These are phyloP conservation scores for Tigriopus japonicus DNA, from an alignment of 1,140 invertebrate genomes.

Conservation along the genomic window DNA sequence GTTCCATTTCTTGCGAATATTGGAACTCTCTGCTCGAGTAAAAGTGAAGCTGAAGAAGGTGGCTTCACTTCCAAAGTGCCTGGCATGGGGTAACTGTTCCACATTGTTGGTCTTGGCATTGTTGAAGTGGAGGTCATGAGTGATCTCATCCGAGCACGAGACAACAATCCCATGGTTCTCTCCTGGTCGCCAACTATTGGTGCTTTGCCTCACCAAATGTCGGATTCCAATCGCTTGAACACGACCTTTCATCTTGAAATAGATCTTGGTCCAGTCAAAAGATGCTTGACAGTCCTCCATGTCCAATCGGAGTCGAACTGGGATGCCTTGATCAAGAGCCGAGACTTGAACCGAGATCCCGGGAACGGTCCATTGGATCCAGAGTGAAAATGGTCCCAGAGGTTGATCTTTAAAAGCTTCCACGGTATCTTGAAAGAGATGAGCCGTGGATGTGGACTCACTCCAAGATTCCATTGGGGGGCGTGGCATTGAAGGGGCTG, in stretches of 20 bases:
- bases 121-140: conserved; percentile 7
- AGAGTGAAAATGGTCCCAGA: neutral
- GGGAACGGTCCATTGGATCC: conserved; percentile 1
- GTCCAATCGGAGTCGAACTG: conserved; percentile 23
- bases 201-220: neutral
- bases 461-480: too few relatives aligned
- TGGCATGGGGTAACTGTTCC: neutral
- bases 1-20: conserved; percentile 23
- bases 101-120: neutral
- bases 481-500: too few relatives aligned
- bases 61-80: neutral
- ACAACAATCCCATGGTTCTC: neutral
- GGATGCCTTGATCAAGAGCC: too few relatives aligned
- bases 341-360: too few relatives aligned
- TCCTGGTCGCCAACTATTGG: neutral
- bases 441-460: too few relatives aligned
- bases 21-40: conserved; percentile 19
- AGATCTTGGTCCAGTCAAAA: neutral
- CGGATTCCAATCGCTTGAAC: neutral
- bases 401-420: too few relatives aligned
- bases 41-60: conserved; percentile 12
- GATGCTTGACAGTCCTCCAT: conserved; percentile 26
- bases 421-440: too few relatives aligned
- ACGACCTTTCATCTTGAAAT: neutral
- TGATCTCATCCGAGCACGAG: neutral